Evolutionary conservation across 2,888 invertebrate species (phyloP), one percentile per base, ranked within the genome.

Genomic region (Lochmaea crataegi): DNA sequence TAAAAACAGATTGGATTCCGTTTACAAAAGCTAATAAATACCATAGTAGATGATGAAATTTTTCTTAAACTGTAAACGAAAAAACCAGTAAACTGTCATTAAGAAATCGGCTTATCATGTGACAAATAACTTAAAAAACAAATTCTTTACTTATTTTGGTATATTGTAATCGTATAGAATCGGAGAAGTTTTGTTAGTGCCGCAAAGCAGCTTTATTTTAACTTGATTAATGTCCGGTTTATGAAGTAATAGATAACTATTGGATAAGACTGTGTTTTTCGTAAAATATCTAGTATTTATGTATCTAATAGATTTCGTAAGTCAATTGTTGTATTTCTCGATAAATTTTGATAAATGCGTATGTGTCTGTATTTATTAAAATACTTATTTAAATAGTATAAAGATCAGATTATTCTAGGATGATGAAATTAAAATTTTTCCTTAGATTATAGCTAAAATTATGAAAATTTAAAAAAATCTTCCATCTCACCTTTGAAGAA

Each of bases 91-190:
- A 18, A 63, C 18, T 18, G 42, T 10, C 22, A 16, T 53, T 53
- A 63, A 42, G 61, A 38, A 63, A 41, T 63, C 41, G 18, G 42
- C 61, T 63, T 63, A 63, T 61, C 42, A 42, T 41, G n/a, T 42
- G 42, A 63, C 61, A 63, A 60, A 60, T 60, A 60, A 41, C 42
- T 58, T 58, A 18, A 63, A 16, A 63, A 45, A n/a, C 10, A 63
- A 63, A 42, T 63, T 18, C 18, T 63, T 41, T 63, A 42, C 41
- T 2, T n/a, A 41, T 63, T 63, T 42, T 16, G 41, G 18, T 26
- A 41, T 61, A 16, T n/a, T n/a, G n/a, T n/a, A n/a, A n/a, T n/a
- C 32, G 32, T 16, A 53, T 45, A 32, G 32, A 58, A 58, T 14
- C 12, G 32, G 32, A n/a, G 38, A 61, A 16, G 16, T n/a, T 42